Conservation (phyloP, 2,888 invertebrate genomes). For the Brassicogethes aeneus region DNA sequence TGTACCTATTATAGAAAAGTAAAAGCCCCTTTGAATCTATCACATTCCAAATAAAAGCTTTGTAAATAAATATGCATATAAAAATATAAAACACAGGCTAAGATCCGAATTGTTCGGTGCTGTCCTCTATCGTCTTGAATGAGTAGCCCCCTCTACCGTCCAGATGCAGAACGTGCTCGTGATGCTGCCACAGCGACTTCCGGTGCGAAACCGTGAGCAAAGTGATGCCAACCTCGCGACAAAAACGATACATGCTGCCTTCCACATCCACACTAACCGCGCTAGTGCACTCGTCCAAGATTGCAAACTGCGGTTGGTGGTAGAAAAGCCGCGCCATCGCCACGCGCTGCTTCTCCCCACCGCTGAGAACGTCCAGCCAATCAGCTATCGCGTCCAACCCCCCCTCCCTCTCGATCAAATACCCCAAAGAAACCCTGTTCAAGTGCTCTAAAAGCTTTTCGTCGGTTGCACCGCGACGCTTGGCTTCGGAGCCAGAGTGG, state of each 20-base stretch:
- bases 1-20: too few relatives aligned
- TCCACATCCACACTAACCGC: conserved; percentile 98
- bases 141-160: conserved; percentile 89
- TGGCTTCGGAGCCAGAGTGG: conserved; percentile 80
- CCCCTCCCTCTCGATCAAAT: conserved; percentile 75
- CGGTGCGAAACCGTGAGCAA: conserved; percentile 96
- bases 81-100: conserved; percentile 42
- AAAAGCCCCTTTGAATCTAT: too few relatives aligned
- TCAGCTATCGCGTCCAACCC: conserved; percentile 91
- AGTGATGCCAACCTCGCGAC: conserved; percentile 80
- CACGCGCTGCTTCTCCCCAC: conserved; percentile 96
- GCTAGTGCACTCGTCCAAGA: conserved; percentile 97
- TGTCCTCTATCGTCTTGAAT: conserved; percentile 77
- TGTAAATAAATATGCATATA: background rate
- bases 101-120: conserved; percentile 89
- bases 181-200: conserved; percentile 94
- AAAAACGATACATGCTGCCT: conserved; percentile 93
- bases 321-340: conserved; percentile 98
- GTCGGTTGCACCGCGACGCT: conserved; percentile 67
- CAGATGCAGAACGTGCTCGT: conserved; percentile 92
- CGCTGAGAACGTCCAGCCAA: conserved; percentile 97
- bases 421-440: conserved; percentile 73
- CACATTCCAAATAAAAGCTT: too few relatives aligned
- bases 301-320: conserved; percentile 96
- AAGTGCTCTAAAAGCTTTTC: conserved; percentile 67